Conservation (phyloP, 2,888 invertebrate genomes). For the Coelinius sp. region DNA sequence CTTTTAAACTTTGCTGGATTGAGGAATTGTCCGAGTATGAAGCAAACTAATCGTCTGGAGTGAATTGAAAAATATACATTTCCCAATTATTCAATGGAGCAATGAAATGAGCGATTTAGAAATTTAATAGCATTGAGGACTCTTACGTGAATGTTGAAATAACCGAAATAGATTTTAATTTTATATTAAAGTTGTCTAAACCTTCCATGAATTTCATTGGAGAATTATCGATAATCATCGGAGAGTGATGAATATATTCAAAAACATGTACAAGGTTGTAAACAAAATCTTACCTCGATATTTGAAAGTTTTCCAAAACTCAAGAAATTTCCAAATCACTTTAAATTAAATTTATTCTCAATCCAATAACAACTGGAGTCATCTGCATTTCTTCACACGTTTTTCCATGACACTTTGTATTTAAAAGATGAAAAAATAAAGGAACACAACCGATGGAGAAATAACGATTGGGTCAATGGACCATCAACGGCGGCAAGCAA, state of each 20-base stretch:
- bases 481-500: background rate
- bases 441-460: background rate
- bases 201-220: background rate
- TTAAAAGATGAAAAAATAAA: too few species aligned
- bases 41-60: background rate
- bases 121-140: background rate
- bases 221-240: background rate
- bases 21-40: background rate
- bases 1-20: background rate
- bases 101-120: background rate
- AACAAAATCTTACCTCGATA: constrained; percentile 38
- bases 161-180: background rate
- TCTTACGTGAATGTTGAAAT: background rate
- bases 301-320: background rate
- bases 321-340: constrained; percentile 31
- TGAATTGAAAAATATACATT: constrained; percentile 3
- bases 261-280: too few species aligned
- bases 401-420: constrained; percentile 38
- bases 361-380: constrained; percentile 32
- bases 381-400: constrained; percentile 46
- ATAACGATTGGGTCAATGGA: background rate
- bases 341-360: background rate
- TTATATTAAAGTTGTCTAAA: too few species aligned
- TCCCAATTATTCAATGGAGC: background rate
- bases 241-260: background rate